Base-by-base conservation (phyloP, 2,888 invertebrate genomes). In the Hydriomena furcata region DNA sequence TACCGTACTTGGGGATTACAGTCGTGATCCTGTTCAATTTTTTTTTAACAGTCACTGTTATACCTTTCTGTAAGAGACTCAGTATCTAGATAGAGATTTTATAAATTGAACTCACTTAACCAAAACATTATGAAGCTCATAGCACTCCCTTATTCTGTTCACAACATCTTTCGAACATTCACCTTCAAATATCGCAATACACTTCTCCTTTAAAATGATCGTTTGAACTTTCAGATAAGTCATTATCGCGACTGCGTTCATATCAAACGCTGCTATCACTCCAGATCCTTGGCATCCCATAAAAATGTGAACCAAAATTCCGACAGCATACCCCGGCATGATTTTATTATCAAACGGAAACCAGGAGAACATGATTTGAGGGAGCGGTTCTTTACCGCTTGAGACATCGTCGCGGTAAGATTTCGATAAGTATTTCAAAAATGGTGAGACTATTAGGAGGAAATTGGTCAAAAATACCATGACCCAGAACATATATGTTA, bases 181-280 rank as follows among this genome's bases (percentile, higher is more conserved):
- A 1, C 52, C 56, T 0, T 63, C 67, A 58, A 82, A 82, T 47
- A 86, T 62, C 4, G 41, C 46, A 7, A 37, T 52, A 60, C 76
- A 77, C 61, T 79, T 75, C 8, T 64, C 63, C 37, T 49, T 68
- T 28, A 84, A 58, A 50, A 86, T 77, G 4, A 53, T 58, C 54
- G 78, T 61, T 55, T 86, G 83, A 0, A 83, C 85, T 58, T 80
- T 84, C 0, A 85, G 57, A 63, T 79, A 85, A 1, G 74, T 63
- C 79, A 84, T 79, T 1, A 84, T 65, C 1, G 74, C 68, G 0
- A 84, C 68, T 3, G 75, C 74, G 25, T 69, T 76, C 36, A 75
- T 65, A 52, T 86, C 85, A 27, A 72, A 84, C 1, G 52, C 65
- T 3, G 76, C 79, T 17, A 83, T n/a, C 0, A 77, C 52, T 7